Percentiles rank a stretch among this genome's conserved stretches.
Conservation (phyloP, 2,888 invertebrate genomes). For the Sphaerophoria rueppellii region DNA sequence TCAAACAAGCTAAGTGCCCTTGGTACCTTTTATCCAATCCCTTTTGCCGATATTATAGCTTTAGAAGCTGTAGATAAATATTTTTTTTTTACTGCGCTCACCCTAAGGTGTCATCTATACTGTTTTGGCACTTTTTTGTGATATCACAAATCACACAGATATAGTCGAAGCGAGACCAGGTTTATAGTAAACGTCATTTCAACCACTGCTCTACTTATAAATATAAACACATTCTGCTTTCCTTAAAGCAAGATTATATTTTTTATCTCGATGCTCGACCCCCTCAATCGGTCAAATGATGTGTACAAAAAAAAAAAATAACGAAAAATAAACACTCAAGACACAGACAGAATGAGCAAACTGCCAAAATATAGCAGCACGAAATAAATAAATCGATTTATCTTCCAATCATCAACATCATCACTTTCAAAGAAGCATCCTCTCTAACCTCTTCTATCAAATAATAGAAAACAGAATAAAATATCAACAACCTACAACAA, state of each 20-base stretch:
- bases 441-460: constrained; percentile 1
- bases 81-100: constrained; percentile 5
- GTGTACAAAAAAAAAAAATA: background rate
- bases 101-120: background rate
- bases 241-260: constrained; percentile 39
- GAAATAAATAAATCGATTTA: constrained; percentile 51
- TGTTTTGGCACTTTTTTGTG: constrained; percentile 17
- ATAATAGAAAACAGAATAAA: constrained; percentile 22
- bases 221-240: background rate
- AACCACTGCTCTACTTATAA: background rate
- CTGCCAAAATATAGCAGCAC: constrained; percentile 9
- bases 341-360: constrained; percentile 17
- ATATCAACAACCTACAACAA: background rate
- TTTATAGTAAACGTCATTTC: background rate
- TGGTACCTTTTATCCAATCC: constrained; percentile 11
- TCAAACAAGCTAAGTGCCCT: background rate
- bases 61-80: constrained; percentile 6
- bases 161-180: background rate
- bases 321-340: constrained; percentile 2
- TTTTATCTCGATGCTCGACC: constrained; percentile 22
- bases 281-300: constrained; percentile 33
- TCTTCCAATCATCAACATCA: constrained; percentile 48
- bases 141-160: constrained; percentile 12
- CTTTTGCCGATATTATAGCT: constrained; percentile 12
- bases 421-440: constrained; percentile 23